These are phyloP conservation scores for Coenonympha glycerion DNA, from an alignment of 2,888 invertebrate species.

Conservation along the genomic window DNA sequence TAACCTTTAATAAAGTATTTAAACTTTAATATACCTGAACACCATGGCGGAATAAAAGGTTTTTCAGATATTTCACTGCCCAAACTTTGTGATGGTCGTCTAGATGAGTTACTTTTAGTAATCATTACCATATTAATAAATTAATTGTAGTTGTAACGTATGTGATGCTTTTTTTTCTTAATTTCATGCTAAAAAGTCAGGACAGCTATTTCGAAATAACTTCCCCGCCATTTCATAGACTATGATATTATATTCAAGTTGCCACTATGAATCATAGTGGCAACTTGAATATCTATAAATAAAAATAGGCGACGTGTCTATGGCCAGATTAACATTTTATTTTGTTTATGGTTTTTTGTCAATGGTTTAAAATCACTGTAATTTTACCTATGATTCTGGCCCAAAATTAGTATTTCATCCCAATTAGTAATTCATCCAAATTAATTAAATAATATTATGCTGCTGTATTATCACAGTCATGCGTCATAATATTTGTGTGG, in stretches of 20 bases:
- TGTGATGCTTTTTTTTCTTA: too few species aligned
- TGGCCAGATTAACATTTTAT: neutral
- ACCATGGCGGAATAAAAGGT: slow-evolving; percentile 54
- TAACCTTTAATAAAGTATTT: neutral
- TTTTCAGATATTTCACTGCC: slow-evolving; percentile 44
- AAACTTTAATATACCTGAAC: slow-evolving; percentile 48
- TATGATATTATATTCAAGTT: too few species aligned
- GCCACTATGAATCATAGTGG: too few species aligned
- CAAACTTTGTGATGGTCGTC: slow-evolving; percentile 42
- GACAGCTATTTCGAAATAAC: too few species aligned
- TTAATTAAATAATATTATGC: too few species aligned
- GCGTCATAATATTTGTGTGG: too few species aligned
- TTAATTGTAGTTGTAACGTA: neutral
- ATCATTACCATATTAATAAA: slow-evolving; percentile 42
- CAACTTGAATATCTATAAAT: too few species aligned
- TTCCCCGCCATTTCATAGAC: slow-evolving; percentile 19
- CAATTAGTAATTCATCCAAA: too few species aligned
- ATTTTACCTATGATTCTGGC: too few species aligned
- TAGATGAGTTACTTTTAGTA: slow-evolving; percentile 43
- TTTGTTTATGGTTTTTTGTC: neutral
- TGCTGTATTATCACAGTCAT: too few species aligned
- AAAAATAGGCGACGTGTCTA: neutral
- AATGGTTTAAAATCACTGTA: slow-evolving; percentile 8
- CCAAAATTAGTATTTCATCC: too few species aligned
- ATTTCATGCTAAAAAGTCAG: too few species aligned